Evolutionary conservation across 1,140 invertebrate species (phyloP), one percentile per base, ranked within the genome.

Genomic region (Ruditapes philippinarum): DNA sequence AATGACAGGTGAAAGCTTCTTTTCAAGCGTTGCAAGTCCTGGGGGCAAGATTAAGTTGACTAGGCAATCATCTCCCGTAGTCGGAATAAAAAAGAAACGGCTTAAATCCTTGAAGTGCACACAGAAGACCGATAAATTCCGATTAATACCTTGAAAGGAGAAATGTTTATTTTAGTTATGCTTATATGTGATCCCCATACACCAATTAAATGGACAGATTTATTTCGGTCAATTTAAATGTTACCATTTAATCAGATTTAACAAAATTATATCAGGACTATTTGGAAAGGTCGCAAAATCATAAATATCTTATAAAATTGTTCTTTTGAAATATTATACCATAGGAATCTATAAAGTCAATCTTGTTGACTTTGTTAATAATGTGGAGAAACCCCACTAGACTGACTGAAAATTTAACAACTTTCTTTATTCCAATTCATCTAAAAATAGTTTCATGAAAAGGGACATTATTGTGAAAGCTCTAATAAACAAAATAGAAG

Each of bases 161-260:
- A 65, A 73, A 36, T 84, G 82, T 84, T 84, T 84, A 73, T 84
- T 84, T 78, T 84, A 73, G 65, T 36, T 40, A 25, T 49, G 82
- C 11, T 38, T 73, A 74, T 19, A 84, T 81, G 22, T 38, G 57
- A 42, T 57, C 42, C 42, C 11, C 49, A 25, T 38, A 28, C 28
- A 22, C 14, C 45, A 84, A n/a, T 73, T 28, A 65, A 38, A 73
- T 31, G 12, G 68, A 74, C 40, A 65, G 65, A 74, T 74, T 73
- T 51, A 70, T 38, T 84, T 54, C 42, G 68, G 82, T 84, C 82
- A 84, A 84, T 84, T 84, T 49, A 84, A 84, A 84, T 42, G 40
- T 73, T 73, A 84, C 22, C 5, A 14, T 49, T 33, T 31, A 70
- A 73, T 84, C 82, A 38, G 62, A 84, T 74, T 73, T 82, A 76